Evolutionary conservation across 2,888 invertebrate species (phyloP).

Genomic region (Aethes cnicana): DNA sequence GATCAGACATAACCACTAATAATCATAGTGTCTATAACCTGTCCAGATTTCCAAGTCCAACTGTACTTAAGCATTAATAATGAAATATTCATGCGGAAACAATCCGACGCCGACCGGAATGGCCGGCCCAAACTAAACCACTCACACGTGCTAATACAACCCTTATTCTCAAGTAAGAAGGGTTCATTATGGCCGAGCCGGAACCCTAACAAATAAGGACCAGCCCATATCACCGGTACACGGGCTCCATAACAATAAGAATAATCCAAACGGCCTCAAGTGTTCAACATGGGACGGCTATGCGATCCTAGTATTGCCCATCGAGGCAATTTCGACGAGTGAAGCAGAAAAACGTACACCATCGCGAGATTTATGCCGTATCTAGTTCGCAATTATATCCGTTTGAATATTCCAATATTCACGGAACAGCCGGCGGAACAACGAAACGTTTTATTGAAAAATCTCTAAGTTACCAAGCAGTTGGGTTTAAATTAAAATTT

Average conservation of each 20-base stretch:
- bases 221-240: conserved; percentile 43
- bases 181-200: conserved; percentile 34
- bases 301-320: conserved; percentile 31
- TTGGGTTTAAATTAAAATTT: conserved; percentile 19
- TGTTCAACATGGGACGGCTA: conserved; percentile 52
- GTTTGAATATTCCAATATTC: conserved; percentile 10
- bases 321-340: conserved; percentile 17
- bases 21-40: too few relatives aligned
- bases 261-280: conserved; percentile 60
- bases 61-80: conserved; percentile 53
- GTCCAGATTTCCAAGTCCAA: conserved; percentile 33
- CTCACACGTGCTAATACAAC: conserved; percentile 34
- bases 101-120: conserved; percentile 45
- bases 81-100: conserved; percentile 62
- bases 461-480: conserved; percentile 11
- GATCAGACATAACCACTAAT: too few relatives aligned
- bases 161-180: conserved; percentile 36
- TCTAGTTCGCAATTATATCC: conserved; percentile 11
- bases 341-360: not conserved
- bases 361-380: not conserved
- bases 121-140: conserved; percentile 14
- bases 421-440: conserved; percentile 5
- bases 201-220: conserved; percentile 44
- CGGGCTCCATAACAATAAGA: conserved; percentile 59
- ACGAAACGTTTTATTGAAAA: conserved; percentile 19